Evolutionary conservation across 2,888 invertebrate species (phyloP).

Genomic region (Liodrosophila aerea): DNA sequence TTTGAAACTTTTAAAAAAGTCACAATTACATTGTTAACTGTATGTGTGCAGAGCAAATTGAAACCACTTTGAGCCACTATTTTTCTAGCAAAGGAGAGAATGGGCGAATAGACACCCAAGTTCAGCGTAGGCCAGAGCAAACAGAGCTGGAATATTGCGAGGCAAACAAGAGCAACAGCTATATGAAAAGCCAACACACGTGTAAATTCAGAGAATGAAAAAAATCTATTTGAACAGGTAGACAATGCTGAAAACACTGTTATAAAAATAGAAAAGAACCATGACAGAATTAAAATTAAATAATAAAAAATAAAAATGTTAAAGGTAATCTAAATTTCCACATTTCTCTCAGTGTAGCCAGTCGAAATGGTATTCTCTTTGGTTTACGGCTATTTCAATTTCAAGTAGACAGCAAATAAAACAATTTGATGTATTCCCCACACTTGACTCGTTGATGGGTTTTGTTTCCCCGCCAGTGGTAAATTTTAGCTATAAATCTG

Average conservation of each 20-base stretch:
- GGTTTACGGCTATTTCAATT: conserved; percentile 12
- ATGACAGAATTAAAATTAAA: no score
- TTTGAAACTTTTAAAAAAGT: conserved; percentile 24
- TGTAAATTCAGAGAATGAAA: background rate
- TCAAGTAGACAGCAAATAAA: conserved; percentile 13
- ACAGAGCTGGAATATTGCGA: conserved; percentile 15
- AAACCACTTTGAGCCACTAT: conserved; percentile 32
- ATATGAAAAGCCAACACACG: conserved; percentile 9
- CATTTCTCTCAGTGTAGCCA: background rate
- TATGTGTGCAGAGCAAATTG: conserved; percentile 25
- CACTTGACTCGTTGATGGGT: conserved; percentile 42
- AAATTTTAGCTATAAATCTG: conserved; percentile 14
- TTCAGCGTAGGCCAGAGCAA: conserved; percentile 40
- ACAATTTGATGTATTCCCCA: conserved; percentile 14
- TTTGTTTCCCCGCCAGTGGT: background rate
- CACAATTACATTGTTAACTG: conserved; percentile 16
- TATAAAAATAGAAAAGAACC: no score
- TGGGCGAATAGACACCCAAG: conserved; percentile 16
- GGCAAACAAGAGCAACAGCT: background rate
- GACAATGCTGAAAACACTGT: background rate
- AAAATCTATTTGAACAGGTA: conserved; percentile 1
- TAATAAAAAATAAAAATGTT: no score
- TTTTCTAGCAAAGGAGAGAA: background rate
- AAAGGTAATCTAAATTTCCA: no score
- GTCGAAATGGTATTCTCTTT: no score